phyloP scores from a whole-genome alignment of 2,797 vertebrate species.

The Alcedo atthis region DNA sequence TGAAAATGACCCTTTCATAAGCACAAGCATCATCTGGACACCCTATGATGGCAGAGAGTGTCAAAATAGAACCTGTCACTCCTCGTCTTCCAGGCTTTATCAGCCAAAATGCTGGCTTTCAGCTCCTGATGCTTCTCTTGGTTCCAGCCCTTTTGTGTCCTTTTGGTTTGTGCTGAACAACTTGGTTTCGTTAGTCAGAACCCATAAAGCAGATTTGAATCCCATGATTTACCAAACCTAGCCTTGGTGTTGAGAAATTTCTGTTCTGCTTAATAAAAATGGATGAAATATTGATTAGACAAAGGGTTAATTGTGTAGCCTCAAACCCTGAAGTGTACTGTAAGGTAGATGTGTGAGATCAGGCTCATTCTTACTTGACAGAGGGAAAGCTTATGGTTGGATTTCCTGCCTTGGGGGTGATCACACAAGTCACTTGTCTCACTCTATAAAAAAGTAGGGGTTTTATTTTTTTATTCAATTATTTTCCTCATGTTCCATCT shows the following conservation, averaged over 20 bases:
- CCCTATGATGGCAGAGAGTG: background rate
- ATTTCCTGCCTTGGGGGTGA: background rate
- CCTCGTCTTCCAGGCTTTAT: background rate
- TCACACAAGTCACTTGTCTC: background rate
- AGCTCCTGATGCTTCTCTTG: background rate
- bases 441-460: background rate
- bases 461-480: background rate
- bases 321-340: background rate
- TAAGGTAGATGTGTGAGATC: background rate
- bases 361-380: background rate
- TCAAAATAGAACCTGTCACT: background rate
- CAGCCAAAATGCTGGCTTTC: background rate
- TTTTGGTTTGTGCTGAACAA: background rate
- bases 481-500: background rate
- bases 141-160: accelerated
- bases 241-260: background rate
- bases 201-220: background rate
- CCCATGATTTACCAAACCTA: background rate
- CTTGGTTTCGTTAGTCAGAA: background rate
- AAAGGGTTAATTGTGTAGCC: background rate
- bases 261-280: background rate
- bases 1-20: background rate
- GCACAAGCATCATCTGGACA: background rate
- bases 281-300: background rate
- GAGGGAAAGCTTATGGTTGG: background rate